Evolutionary conservation across 2,113 vertebrate genomes (phyloP), one percentile per base, ranked within the genome.

Genomic region (Lipotes vexillifer): DNA sequence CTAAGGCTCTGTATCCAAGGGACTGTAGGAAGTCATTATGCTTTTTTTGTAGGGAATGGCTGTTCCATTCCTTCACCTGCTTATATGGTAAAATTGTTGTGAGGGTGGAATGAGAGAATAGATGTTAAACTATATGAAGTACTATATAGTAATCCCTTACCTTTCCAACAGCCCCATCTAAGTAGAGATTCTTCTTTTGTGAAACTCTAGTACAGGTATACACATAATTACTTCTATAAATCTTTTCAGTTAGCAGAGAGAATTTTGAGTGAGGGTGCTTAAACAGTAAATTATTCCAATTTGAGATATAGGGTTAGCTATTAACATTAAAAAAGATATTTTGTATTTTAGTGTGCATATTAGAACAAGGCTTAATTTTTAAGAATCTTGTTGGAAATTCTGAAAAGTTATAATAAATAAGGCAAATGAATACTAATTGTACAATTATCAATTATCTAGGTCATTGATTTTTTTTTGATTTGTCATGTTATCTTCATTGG

Each of bases 41-140:
- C 18, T 63, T 63, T 66, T 18, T 78, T n/a, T 8, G 49, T 92
- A 68, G 52, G 61, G 33, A 96, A 44, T 87, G 23, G 23, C 68
- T 49, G 1, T 87, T 88, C 27, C 15, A 77, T 91, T 97, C 41
- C 18, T 21, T 69, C 55, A 55, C 57, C 31, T 95, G 41, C 57
- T 72, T 88, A 31, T 57, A 27, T 88, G 36, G 44, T 97, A 65
- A 78, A 84, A 88, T 91, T 75, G 36, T 92, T 92, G 86, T 91
- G 61, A 97, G 68, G 46, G 38, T 93, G 9, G 46, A 93, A 88
- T 97, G 82, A 97, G 57, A 88, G 95, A 93, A 85, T 91, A 96
- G 86, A 74, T 96, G 41, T 87, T 81, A 94, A 87, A 74, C 25
- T 69, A 6, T 55, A 75, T 46, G 8, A 86, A 81, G 27, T 81